Evolutionary conservation across 92 coral and sea anemone genomes (phyloP).

Genomic region (Porites cylindrica): DNA sequence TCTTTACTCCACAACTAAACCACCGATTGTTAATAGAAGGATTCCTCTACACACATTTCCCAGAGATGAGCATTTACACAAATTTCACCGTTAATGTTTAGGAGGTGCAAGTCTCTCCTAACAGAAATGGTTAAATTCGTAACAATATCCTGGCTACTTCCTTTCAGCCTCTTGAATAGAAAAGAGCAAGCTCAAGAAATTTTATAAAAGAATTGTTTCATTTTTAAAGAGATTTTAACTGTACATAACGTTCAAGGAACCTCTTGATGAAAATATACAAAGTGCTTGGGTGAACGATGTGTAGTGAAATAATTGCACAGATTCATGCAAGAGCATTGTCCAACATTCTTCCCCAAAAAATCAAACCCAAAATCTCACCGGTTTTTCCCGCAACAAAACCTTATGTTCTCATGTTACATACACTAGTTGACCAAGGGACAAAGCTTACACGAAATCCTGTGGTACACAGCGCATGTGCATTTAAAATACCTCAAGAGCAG

Average conservation of each 20-base stretch:
- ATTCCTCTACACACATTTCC: too few species aligned
- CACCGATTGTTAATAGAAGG: too few species aligned
- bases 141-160: not conserved
- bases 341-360: not conserved
- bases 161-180: slow-evolving; percentile 5
- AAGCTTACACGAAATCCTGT: slow-evolving; percentile 17
- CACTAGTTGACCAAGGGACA: slow-evolving; percentile 8
- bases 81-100: not conserved
- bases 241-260: slow-evolving; percentile 40
- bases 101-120: not conserved
- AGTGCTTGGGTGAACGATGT: slow-evolving; percentile 48
- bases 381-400: not conserved
- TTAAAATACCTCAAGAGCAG: slow-evolving; percentile 25
- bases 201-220: slow-evolving; percentile 33
- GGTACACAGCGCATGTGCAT: slow-evolving; percentile 31
- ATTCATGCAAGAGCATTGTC: slow-evolving; percentile 19
- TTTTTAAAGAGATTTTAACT: slow-evolving; percentile 39
- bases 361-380: not conserved
- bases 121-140: too few species aligned
- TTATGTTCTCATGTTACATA: not conserved
- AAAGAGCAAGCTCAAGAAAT: slow-evolving; percentile 19
- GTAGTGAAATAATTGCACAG: slow-evolving; percentile 36
- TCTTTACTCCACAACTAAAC: too few species aligned
- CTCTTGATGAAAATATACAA: slow-evolving; percentile 42
- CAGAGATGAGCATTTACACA: too few species aligned